Conservation (phyloP, 1,140 invertebrate species). For the Penaeus japonicus region DNA sequence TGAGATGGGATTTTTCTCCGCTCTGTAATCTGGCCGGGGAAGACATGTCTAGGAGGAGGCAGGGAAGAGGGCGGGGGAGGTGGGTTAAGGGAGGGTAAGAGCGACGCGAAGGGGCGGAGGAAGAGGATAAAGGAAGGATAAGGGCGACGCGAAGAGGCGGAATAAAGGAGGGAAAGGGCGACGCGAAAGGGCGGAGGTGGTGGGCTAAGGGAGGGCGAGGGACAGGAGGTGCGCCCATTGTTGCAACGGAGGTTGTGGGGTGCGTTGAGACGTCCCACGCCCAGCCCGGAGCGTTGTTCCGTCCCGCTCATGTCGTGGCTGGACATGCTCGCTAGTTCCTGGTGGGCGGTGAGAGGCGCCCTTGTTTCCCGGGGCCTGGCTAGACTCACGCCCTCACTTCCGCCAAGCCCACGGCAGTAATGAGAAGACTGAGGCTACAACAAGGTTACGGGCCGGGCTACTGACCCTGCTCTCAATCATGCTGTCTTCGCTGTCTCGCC, state of each 20-base stretch:
- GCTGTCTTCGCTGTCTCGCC: no score
- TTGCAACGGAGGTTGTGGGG: neutral
- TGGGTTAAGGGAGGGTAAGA: neutral
- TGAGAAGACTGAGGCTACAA: neutral
- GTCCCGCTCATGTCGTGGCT: neutral
- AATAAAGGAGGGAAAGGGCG: neutral
- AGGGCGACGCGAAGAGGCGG: neutral
- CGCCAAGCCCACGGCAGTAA: neutral
- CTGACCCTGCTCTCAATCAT: no score
- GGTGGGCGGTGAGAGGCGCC: constrained; percentile 24
- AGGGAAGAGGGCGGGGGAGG: no score
- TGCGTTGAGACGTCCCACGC: neutral
- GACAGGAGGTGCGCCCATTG: neutral
- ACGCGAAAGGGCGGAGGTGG: neutral
- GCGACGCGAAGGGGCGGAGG: neutral
- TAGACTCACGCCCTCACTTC: neutral
- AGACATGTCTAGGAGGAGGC: neutral
- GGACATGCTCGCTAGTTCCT: neutral
- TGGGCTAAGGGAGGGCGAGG: neutral
- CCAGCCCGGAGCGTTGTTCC: no score
- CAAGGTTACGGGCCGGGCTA: no score
- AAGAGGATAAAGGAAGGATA: neutral
- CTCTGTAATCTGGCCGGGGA: no score
- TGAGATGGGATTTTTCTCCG: no score
- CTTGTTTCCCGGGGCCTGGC: constrained; percentile 12